Conservation (phyloP, 1,140 invertebrate genomes). For the Cataglyphis hispanica region DNA sequence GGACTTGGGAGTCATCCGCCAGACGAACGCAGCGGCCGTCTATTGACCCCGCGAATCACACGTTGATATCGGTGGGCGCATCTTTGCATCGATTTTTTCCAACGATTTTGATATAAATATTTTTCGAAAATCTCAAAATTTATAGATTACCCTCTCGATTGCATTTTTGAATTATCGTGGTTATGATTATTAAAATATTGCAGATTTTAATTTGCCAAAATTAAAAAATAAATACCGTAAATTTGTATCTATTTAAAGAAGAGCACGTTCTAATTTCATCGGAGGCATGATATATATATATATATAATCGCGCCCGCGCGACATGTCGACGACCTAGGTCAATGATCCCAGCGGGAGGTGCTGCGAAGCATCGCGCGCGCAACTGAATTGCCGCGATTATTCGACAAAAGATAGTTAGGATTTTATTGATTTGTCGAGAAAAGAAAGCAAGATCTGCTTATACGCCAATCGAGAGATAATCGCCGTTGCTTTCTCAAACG, state of each 20-base stretch:
- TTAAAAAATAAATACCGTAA: not conserved
- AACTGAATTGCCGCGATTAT: not conserved
- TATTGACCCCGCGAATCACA: slow-evolving; percentile 82
- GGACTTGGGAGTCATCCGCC: slow-evolving; percentile 79
- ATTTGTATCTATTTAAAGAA: not conserved
- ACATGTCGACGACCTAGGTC: slow-evolving; percentile 62
- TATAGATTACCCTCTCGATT: not conserved
- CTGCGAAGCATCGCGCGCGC: slow-evolving; percentile 56
- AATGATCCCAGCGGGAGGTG: slow-evolving; percentile 63
- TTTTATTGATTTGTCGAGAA: slow-evolving; percentile 51
- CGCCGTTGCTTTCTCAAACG: slow-evolving; percentile 82
- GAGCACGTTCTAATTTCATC: slow-evolving; percentile 13
- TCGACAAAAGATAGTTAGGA: slow-evolving; percentile 33
- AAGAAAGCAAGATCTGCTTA: slow-evolving; percentile 69
- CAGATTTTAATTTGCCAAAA: not conserved
- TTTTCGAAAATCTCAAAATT: not conserved
- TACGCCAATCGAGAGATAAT: slow-evolving; percentile 63
- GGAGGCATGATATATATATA: not conserved
- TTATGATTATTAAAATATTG: not conserved
- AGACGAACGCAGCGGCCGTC: slow-evolving; percentile 80
- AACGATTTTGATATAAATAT: not conserved
- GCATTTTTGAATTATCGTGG: not conserved
- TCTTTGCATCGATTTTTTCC: slow-evolving; percentile 4
- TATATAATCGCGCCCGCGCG: slow-evolving; percentile 14
- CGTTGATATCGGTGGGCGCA: slow-evolving; percentile 23